Evolutionary conservation across 2,888 invertebrate genomes (phyloP).

Genomic region (Drosophila koepferae): DNA sequence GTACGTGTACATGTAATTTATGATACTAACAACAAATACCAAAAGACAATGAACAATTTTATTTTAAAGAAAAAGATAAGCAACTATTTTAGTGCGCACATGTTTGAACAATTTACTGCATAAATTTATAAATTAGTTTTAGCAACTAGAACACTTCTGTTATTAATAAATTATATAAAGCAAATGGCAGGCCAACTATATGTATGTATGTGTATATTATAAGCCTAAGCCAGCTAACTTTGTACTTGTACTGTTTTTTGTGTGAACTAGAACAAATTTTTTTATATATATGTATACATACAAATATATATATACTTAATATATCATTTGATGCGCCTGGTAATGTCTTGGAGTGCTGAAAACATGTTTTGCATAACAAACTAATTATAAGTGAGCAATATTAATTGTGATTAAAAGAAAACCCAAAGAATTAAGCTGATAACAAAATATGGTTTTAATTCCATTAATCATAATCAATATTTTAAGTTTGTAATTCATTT

Average conservation of each 20-base stretch:
- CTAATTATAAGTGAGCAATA: constrained; percentile 67
- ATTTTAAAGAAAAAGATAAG: constrained; percentile 30
- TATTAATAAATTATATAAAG: constrained; percentile 8
- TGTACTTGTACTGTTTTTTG: constrained; percentile 53
- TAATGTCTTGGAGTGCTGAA: constrained; percentile 34
- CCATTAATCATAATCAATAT: not conserved
- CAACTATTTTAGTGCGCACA: constrained; percentile 55
- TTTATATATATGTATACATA: constrained; percentile 21
- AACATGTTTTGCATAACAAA: constrained; percentile 45
- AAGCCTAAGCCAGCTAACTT: constrained; percentile 40
- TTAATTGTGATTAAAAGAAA: constrained; percentile 64
- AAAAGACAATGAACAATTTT: constrained; percentile 25
- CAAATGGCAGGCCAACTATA: constrained; percentile 15
- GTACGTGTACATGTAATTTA: constrained; percentile 27
- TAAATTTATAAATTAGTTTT: constrained; percentile 32
- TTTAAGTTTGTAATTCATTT: not conserved
- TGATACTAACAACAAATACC: constrained; percentile 8
- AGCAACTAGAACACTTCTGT: not conserved
- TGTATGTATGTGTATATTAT: constrained; percentile 21
- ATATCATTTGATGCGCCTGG: constrained; percentile 44
- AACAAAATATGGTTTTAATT: constrained; percentile 10
- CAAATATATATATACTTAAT: constrained; percentile 12
- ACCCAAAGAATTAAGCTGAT: constrained; percentile 23
- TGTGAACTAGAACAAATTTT: constrained; percentile 32
- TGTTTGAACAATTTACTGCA: constrained; percentile 48